These are phyloP conservation scores for Eueremaeus valkanovi DNA, from an alignment of 2,888 invertebrate species.

Conservation along the genomic window DNA sequence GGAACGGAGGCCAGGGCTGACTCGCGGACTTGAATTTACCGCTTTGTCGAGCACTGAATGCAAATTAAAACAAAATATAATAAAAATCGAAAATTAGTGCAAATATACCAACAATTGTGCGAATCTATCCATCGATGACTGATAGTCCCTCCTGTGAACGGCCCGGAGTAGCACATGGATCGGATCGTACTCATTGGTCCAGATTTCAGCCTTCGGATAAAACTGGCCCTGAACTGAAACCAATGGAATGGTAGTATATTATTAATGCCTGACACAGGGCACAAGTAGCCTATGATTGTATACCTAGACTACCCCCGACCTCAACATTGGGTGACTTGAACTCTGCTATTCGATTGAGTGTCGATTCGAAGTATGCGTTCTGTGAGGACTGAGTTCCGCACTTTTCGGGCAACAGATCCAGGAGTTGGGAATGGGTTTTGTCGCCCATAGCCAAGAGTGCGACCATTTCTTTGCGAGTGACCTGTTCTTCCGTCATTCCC, in stretches of 20 bases:
- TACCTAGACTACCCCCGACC: conserved; percentile 58
- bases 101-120: conserved; percentile 72
- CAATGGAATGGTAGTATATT: neutral
- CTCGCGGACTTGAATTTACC: conserved; percentile 55
- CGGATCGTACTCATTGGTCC: conserved; percentile 90
- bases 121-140: conserved; percentile 88
- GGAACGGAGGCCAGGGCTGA: conserved; percentile 74
- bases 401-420: conserved; percentile 92
- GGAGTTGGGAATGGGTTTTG: conserved; percentile 90
- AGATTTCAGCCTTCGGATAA: conserved; percentile 59
- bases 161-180: conserved; percentile 84
- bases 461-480: conserved; percentile 83
- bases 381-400: conserved; percentile 74
- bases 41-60: conserved; percentile 57
- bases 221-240: conserved; percentile 39
- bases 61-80: conserved; percentile 13
- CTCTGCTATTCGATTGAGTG: conserved; percentile 76
- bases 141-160: conserved; percentile 86
- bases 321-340: conserved; percentile 87
- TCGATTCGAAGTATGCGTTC: conserved; percentile 74
- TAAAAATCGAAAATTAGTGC: conserved; percentile 29
- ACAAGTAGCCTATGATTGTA: conserved; percentile 80
- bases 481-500: conserved; percentile 61
- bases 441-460: conserved; percentile 87
- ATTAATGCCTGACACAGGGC: conserved; percentile 59